Evolutionary conservation across 2,888 invertebrate species (phyloP).

Genomic region (Rutpela maculata): DNA sequence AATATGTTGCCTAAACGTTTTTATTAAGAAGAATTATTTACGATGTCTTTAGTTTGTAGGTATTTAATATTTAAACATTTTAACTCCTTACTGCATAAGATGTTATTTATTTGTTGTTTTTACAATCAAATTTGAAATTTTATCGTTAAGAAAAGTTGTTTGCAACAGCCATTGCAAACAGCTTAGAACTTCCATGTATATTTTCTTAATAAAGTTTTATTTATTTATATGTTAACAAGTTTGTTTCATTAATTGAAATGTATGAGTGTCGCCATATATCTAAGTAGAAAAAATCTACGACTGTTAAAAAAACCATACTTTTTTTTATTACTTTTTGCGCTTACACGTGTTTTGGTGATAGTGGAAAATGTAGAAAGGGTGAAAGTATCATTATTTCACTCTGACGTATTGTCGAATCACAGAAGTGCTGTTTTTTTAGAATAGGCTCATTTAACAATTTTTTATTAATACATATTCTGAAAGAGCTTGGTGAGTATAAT

Average conservation of each 20-base stretch:
- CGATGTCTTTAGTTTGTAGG: background rate
- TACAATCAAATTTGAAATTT: background rate
- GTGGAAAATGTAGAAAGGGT: too few relatives aligned
- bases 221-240: constrained; percentile 12
- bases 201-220: constrained; percentile 35
- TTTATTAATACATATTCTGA: too few relatives aligned
- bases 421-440: too few relatives aligned
- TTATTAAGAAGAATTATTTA: background rate
- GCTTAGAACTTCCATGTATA: constrained; percentile 43
- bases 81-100: constrained; percentile 12
- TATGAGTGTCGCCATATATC: too few relatives aligned
- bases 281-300: too few relatives aligned
- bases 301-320: too few relatives aligned
- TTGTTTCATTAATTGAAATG: background rate
- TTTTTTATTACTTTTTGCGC: too few relatives aligned
- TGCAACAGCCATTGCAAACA: constrained; percentile 70
- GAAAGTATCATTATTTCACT: too few relatives aligned
- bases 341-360: too few relatives aligned
- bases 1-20: background rate
- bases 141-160: constrained; percentile 56
- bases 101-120: constrained; percentile 2
- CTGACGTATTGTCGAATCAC: too few relatives aligned
- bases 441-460: too few relatives aligned
- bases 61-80: background rate
- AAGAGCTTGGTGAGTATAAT: too few relatives aligned